Evolutionary conservation across 1,140 invertebrate genomes (phyloP), one percentile per base, ranked within the genome.

Genomic region (Arion vulgaris): DNA sequence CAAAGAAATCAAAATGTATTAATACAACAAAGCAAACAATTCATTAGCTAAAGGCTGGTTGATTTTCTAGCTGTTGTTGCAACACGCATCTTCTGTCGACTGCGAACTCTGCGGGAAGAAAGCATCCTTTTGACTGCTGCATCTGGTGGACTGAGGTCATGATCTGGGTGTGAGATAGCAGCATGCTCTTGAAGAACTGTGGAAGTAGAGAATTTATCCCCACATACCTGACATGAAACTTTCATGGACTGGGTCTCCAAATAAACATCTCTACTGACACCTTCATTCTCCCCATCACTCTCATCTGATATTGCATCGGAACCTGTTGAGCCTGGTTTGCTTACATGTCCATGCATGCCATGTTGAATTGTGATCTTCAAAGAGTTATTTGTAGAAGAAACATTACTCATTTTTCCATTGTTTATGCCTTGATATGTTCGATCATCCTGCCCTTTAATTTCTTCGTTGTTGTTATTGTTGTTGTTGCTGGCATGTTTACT

Each of bases 401-500:
- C n/a, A 49, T 49, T 53, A 4, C 45, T 13, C 13, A 76, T 23
- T 36, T 73, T 76, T 41, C 74, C 74, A 76, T 76, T 76, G 26
- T n/a, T 49, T 11, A 41, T 51, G 13, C 15, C 23, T n/a, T 53
- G 23, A 76, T 19, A 49, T 39, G 23, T 7, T 73, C 15, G 32
- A 41, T 13, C 41, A 19, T 39, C 57, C 23, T 66, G 32, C 2
- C 36, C 49, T 36, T 51, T 79, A 7, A 57, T 34, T 34, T 80
- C 39, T 71, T 80, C 78, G 36, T 34, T 78, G n/a, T n/a, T n/a
- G 34, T 79, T 68, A 38, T 81, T 81, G 39, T 81, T 81, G 41
- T 73, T 81, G 51, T 73, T 73, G 57, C 39, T 81, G 36, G 34
- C 34, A n/a, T 36, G n/a, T 19, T 78, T 62, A 45, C 41, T 49